phyloP scores from a whole-genome alignment of 1,140 invertebrate genomes.

The Tyrophagus putrescentiae region DNA sequence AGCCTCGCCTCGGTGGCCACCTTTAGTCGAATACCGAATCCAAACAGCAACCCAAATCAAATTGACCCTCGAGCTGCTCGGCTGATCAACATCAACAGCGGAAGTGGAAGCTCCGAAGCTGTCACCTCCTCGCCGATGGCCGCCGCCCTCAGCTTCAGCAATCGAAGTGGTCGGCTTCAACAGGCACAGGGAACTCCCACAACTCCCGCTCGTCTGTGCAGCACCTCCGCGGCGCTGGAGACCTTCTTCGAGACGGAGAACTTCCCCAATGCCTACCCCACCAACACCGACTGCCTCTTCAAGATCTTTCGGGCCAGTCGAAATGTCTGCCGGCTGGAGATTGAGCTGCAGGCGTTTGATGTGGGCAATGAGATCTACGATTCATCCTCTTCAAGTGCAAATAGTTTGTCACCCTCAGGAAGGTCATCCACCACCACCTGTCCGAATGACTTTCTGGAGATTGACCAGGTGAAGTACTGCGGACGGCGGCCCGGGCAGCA shows the following conservation, averaged over 20 bases:
- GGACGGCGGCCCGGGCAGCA: constrained; percentile 23
- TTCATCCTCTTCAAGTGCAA: background rate
- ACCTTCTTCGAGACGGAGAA: constrained; percentile 23
- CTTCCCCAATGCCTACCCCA: constrained; percentile 24
- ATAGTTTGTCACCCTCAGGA: background rate
- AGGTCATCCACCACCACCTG: constrained; percentile 14
- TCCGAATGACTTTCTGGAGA: constrained; percentile 26
- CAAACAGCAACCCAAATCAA: too few species aligned
- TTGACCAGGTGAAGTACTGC: constrained; percentile 27
- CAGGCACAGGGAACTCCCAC: background rate
- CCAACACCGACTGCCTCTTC: constrained; percentile 26
- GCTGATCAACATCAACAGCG: background rate
- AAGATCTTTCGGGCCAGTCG: constrained; percentile 19
- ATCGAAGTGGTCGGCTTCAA: too few species aligned
- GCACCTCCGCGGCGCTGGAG: constrained; percentile 4
- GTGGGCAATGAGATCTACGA: constrained; percentile 24
- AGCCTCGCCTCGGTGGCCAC: too few species aligned
- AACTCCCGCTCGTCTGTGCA: constrained; percentile 11
- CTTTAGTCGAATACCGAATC: too few species aligned
- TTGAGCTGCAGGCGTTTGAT: constrained; percentile 26
- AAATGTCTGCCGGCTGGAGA: constrained; percentile 26
- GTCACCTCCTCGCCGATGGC: too few species aligned
- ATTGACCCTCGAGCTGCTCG: background rate
- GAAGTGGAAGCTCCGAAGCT: too few species aligned
- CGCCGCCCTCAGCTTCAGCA: too few species aligned